A percentile compares a stretch with the other conserved stretches of the same genome.
These are phyloP conservation scores for Acipenser ruthenus DNA, from an alignment of 2,797 vertebrate genomes.

Conservation along the genomic window DNA sequence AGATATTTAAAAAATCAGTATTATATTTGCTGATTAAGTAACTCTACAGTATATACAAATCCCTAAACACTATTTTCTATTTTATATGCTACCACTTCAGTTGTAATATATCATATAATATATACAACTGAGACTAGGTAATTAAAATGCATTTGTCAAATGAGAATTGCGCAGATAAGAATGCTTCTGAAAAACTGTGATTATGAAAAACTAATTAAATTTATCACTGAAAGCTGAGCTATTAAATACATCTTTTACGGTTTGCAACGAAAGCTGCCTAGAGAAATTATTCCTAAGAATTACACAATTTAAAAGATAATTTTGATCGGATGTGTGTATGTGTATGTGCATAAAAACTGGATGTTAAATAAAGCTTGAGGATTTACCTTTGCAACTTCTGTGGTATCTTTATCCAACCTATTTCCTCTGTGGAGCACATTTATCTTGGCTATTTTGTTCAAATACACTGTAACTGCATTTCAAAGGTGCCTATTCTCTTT, in stretches of 20 bases:
- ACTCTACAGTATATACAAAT: constrained; percentile 35
- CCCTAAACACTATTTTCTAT: constrained; percentile 31
- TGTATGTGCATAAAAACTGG: too few species aligned
- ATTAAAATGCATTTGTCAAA: constrained; percentile 52
- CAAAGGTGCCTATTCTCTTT: constrained; percentile 30
- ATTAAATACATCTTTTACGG: constrained; percentile 1
- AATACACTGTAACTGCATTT: constrained; percentile 33
- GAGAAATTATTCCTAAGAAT: neutral
- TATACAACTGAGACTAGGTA: constrained; percentile 31
- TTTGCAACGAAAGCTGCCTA: neutral
- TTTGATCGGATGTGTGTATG: too few species aligned
- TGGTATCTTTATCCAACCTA: too few species aligned
- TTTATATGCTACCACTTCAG: constrained; percentile 47
- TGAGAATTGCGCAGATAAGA: constrained; percentile 51
- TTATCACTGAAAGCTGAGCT: neutral
- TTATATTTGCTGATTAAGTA: constrained; percentile 59
- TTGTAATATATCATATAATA: constrained; percentile 41
- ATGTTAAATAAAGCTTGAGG: too few species aligned
- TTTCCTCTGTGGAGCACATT: neutral
- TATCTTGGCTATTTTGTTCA: constrained; percentile 32
- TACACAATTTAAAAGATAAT: too few species aligned
- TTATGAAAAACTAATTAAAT: neutral
- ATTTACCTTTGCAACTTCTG: too few species aligned
- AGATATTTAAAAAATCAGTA: constrained; percentile 40
- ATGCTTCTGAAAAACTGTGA: constrained; percentile 29